These are phyloP conservation scores for Branchinecta lindahli DNA, from an alignment of 1,140 invertebrate genomes.

Conservation along the genomic window DNA sequence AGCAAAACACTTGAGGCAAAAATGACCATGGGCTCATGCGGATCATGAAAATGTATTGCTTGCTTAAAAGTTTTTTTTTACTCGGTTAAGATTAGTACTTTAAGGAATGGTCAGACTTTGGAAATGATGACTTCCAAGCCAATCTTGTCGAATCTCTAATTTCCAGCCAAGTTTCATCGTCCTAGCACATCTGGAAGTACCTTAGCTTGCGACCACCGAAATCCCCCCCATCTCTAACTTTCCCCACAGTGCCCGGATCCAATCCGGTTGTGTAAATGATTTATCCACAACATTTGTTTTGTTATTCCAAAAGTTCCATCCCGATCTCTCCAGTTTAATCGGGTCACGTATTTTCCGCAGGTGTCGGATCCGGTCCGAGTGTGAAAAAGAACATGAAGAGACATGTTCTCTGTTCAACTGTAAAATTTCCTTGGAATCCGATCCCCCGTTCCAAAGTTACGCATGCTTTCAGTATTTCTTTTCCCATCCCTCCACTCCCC, in stretches of 20 bases:
- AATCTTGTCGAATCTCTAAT: neutral
- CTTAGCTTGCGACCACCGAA: neutral
- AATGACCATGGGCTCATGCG: too few species aligned
- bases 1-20: too few species aligned
- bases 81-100: neutral
- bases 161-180: neutral
- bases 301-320: too few species aligned
- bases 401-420: neutral
- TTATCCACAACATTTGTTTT: neutral
- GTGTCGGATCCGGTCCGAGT: neutral
- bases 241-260: neutral
- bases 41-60: too few species aligned
- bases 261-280: neutral
- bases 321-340: neutral
- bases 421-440: constrained; percentile 1
- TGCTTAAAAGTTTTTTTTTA: too few species aligned
- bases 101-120: neutral
- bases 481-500: neutral
- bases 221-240: neutral
- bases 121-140: neutral
- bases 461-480: neutral
- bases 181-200: neutral
- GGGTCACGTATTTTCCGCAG: neutral
- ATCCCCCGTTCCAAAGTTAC: neutral
- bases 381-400: too few species aligned